These are phyloP conservation scores for Antheraea yamamai DNA, from an alignment of 2,888 invertebrate species.

Conservation along the genomic window DNA sequence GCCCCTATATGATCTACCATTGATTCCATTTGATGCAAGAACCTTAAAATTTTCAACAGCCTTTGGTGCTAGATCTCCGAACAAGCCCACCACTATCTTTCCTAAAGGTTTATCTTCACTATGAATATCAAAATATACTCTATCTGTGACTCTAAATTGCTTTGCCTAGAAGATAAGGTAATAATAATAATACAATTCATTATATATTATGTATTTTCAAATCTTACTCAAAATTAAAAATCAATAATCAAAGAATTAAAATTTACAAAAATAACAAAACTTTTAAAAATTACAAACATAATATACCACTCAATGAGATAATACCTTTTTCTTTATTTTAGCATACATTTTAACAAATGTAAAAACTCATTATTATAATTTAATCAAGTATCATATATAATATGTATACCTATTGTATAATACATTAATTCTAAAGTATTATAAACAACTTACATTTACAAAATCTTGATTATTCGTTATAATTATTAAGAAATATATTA, in stretches of 20 bases:
- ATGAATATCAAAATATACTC: slow-evolving; percentile 91
- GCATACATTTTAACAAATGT: too few relatives aligned
- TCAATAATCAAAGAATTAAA: too few relatives aligned
- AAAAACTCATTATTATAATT: background rate
- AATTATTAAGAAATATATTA: slow-evolving; percentile 9
- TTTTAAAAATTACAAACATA: too few relatives aligned
- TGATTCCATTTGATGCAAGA: slow-evolving; percentile 88
- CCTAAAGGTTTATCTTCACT: slow-evolving; percentile 88
- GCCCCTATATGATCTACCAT: slow-evolving; percentile 89
- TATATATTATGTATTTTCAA: background rate
- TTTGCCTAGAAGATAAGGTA: slow-evolving; percentile 70
- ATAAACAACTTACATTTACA: slow-evolving; percentile 12
- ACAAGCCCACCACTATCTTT: slow-evolving; percentile 92
- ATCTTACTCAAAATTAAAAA: background rate
- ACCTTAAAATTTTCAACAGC: slow-evolving; percentile 93
- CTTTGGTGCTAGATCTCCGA: slow-evolving; percentile 92
- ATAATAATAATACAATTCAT: background rate
- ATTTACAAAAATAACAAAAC: too few relatives aligned
- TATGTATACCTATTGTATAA: background rate
- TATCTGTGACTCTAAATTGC: slow-evolving; percentile 88
- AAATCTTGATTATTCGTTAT: slow-evolving; percentile 3
- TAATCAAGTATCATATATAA: background rate
- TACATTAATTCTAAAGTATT: background rate
- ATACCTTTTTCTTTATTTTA: too few relatives aligned
- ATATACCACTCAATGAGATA: too few relatives aligned